Percentiles rank a stretch among this genome's conserved stretches.
These are phyloP conservation scores for Mugil cephalus DNA, from an alignment of 2,113 vertebrate species.

Conservation along the genomic window DNA sequence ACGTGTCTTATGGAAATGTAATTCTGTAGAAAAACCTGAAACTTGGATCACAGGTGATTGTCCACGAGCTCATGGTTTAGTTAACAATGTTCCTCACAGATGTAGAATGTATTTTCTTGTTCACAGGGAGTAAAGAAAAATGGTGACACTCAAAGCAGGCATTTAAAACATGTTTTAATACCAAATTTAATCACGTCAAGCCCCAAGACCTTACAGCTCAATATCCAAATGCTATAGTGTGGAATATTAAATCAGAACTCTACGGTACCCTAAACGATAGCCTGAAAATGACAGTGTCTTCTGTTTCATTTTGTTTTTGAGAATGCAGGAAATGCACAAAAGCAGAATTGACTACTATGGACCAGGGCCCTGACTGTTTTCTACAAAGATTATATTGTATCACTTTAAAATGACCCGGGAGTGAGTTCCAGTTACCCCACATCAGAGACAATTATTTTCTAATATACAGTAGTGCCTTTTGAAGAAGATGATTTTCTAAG, in stretches of 20 bases:
- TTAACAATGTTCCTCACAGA: background rate
- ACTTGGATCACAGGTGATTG: conserved; percentile 4
- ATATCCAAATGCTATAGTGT: background rate
- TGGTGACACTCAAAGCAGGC: conserved; percentile 1
- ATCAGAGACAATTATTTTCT: conserved; percentile 35
- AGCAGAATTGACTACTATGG: background rate
- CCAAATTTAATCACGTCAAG: background rate
- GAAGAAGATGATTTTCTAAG: conserved; percentile 48
- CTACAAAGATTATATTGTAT: conserved; percentile 30
- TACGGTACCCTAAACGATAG: background rate
- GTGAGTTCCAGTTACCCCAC: conserved; percentile 3
- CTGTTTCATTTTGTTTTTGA: background rate
- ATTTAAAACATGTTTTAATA: conserved; percentile 2
- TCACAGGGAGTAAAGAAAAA: conserved; percentile 10
- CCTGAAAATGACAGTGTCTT: background rate
- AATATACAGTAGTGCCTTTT: conserved; percentile 63
- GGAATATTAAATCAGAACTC: background rate
- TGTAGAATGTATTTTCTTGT: conserved; percentile 25
- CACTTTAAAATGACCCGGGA: background rate
- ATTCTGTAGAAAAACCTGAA: conserved; percentile 2
- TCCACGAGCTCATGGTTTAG: background rate
- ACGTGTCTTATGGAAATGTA: conserved; percentile 5
- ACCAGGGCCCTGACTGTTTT: conserved; percentile 18
- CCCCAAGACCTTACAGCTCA: background rate
- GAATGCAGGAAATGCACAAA: background rate